A percentile compares a stretch with the other conserved stretches of the same genome.
Evolutionary conservation across 1,140 invertebrate species (phyloP).

Genomic region (Micrasema longulum): DNA sequence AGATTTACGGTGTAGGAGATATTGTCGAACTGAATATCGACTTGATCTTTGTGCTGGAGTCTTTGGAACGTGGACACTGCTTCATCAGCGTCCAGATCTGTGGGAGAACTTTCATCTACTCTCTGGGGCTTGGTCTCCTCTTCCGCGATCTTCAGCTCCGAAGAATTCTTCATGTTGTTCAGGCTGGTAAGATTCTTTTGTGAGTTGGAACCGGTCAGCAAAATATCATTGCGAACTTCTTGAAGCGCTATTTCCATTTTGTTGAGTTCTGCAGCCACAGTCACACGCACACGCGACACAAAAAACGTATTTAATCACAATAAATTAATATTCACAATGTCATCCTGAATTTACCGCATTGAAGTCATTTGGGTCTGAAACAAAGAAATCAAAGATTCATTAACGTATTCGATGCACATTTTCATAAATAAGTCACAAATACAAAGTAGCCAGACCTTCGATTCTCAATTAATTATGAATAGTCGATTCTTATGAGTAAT

Average conservation of each 20-base stretch:
- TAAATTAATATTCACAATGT: background rate
- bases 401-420: too few relatives aligned
- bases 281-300: too few relatives aligned
- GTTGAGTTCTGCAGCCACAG: background rate
- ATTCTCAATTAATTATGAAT: too few relatives aligned
- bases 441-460: too few relatives aligned
- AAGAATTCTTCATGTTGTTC: background rate
- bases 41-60: conserved; percentile 66
- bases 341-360: background rate
- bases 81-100: background rate
- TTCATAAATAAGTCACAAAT: too few relatives aligned
- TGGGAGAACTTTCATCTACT: background rate
- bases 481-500: background rate
- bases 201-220: conserved; percentile 14
- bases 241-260: conserved; percentile 46
- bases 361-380: conserved; percentile 15
- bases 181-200: background rate
- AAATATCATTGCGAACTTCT: conserved; percentile 37
- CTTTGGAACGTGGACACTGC: conserved; percentile 59
- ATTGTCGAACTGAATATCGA: conserved; percentile 80
- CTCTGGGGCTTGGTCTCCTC: background rate
- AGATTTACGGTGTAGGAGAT: conserved; percentile 77
- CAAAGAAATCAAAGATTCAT: background rate
- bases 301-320: background rate
- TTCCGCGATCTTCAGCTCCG: conserved; percentile 27